Evolutionary conservation across 2,113 vertebrate genomes (phyloP), one percentile per base, ranked within the genome.

Genomic region (Myxocyprinus asiaticus): DNA sequence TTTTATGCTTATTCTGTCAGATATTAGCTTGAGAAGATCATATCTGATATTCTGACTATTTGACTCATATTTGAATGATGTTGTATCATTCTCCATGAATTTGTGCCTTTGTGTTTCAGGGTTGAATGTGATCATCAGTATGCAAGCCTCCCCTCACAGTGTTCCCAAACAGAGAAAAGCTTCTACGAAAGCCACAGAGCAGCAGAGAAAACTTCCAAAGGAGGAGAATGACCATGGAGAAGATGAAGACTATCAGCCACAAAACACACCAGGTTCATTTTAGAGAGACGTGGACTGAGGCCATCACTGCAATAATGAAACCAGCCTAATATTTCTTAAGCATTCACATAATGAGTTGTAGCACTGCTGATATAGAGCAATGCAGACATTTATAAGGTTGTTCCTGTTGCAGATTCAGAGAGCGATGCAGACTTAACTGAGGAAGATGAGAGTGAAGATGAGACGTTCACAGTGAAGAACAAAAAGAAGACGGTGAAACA

Each of bases 351-450:
- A 7, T 48, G 8, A 53, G 11, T 58, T 7, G 6, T 58, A 58
- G 10, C 3, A 10, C 50, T 53, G 10, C 50, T 53, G 50, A 10
- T 53, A 10, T 10, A 53, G 50, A 53, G 22, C 22, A 33, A 33
- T 33, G 22, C 22, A 33, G 22, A 33, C 22, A 33, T 33, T 33
- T 33, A 33, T 33, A 33, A 33, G 22, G 22, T 45, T 73, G 47
- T 55, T 73, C 7, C 0, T 11, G 15, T 61, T 0, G 6, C 9
- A 87, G 92, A 88, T 64, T 91, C 92, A 48, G 94, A 93, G 70
- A 90, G 87, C 9, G 90, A 93, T 15, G 89, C 92, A 11, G 88
- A 94, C 81, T 93, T 90, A 77, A 92, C 90, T 77, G 92, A 88
- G 59, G 74, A 82, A 6, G 87, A 89, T 59, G 91, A 88, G 63